phyloP scores from a whole-genome alignment of 1,140 invertebrate genomes.

The Atta cephalotes region DNA sequence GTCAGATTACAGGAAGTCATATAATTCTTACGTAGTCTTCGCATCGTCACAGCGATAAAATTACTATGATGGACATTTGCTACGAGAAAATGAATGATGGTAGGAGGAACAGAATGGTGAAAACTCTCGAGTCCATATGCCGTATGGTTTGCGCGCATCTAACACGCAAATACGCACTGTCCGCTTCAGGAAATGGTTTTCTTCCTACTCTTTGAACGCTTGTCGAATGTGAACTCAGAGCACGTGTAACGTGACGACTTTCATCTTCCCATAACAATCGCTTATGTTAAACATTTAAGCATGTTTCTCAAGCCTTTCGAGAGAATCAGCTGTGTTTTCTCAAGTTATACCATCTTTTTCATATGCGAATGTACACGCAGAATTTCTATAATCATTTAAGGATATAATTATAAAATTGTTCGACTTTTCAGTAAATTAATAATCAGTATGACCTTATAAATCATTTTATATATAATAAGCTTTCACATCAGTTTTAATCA shows the following conservation, averaged over 20 bases:
- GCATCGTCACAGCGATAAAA: constrained; percentile 47
- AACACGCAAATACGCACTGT: constrained; percentile 26
- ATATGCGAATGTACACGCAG: neutral
- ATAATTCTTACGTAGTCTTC: constrained; percentile 52
- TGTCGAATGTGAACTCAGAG: constrained; percentile 52
- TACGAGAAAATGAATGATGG: constrained; percentile 54
- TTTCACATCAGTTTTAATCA: constrained; percentile 1
- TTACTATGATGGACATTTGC: constrained; percentile 32
- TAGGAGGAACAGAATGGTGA: constrained; percentile 61
- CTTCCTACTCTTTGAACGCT: constrained; percentile 62
- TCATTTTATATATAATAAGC: neutral
- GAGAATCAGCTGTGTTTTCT: constrained; percentile 16
- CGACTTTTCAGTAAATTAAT: constrained; percentile 7
- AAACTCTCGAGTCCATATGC: constrained; percentile 58
- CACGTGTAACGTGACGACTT: constrained; percentile 59
- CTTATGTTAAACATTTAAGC: constrained; percentile 46
- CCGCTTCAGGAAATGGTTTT: constrained; percentile 68
- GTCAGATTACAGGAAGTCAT: constrained; percentile 28
- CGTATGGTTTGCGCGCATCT: constrained; percentile 13
- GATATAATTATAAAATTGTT: neutral
- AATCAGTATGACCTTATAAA: neutral
- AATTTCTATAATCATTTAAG: constrained; percentile 1
- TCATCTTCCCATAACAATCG: constrained; percentile 62
- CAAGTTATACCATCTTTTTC: neutral
- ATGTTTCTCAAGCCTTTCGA: neutral